Percentiles rank a stretch among this genome's conserved stretches.
Conservation (phyloP, 2,113 vertebrate species). For the Amblyornis subalaris region DNA sequence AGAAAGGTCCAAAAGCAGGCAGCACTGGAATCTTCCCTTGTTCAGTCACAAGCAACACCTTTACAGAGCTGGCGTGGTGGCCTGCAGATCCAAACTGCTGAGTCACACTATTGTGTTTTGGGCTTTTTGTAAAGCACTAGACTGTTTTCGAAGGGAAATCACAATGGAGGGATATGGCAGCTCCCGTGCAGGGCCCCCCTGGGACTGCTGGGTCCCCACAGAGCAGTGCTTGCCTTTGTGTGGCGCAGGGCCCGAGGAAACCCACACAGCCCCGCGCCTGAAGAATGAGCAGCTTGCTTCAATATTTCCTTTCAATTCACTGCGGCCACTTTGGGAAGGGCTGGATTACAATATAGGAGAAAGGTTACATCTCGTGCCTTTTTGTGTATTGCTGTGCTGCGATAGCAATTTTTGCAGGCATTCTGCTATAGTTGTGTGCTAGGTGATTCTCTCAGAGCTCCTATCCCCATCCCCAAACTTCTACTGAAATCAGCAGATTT, state of each 20-base stretch:
- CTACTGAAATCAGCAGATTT: neutral
- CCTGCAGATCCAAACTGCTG: constrained; percentile 26
- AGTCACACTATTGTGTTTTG: constrained; percentile 33
- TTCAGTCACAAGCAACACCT: neutral
- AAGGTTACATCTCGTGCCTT: constrained; percentile 22
- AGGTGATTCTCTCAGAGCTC: neutral
- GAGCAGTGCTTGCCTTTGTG: neutral
- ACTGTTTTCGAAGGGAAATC: neutral
- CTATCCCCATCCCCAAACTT: neutral
- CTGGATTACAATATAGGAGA: constrained; percentile 24
- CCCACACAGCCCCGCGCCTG: neutral
- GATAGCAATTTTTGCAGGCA: neutral
- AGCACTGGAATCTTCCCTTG: neutral
- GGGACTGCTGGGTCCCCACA: neutral
- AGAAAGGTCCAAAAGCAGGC: fast-evolving
- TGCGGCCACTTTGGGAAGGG: neutral
- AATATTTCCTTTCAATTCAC: constrained; percentile 50
- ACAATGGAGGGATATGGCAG: constrained; percentile 50
- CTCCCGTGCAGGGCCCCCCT: neutral
- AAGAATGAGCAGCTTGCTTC: constrained; percentile 20
- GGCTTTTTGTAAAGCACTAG: neutral
- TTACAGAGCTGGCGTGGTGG: neutral
- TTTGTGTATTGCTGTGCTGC: neutral
- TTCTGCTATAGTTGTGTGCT: neutral
- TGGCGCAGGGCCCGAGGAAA: neutral